Conservation (phyloP, 2,797 vertebrate genomes). For the Tenualosa ilisha region DNA sequence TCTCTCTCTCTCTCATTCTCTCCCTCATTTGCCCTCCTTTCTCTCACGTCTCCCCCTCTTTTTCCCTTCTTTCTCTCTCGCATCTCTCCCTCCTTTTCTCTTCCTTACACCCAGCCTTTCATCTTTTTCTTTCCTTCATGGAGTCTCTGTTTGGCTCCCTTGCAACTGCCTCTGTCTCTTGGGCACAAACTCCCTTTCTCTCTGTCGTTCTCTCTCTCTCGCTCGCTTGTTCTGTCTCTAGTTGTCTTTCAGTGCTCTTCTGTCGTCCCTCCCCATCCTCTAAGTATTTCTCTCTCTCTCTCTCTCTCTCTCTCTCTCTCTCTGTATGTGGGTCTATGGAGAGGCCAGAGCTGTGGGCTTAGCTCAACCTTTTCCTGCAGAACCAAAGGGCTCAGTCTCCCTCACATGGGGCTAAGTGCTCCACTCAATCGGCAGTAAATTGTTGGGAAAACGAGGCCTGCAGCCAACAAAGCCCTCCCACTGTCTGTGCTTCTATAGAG, state of each 20-base stretch:
- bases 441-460: constrained; percentile 67
- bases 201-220: not conserved
- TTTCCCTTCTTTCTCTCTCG: not conserved
- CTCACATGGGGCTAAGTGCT: constrained; percentile 73
- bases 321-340: constrained; percentile 21
- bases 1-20: not conserved
- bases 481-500: constrained; percentile 30
- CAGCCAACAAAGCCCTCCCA: constrained; percentile 50
- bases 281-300: constrained; percentile 26
- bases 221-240: not conserved
- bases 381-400: constrained; percentile 68
- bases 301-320: constrained; percentile 12
- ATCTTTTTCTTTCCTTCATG: not conserved
- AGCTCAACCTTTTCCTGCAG: constrained; percentile 78
- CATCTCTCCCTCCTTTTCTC: not conserved
- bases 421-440: constrained; percentile 72
- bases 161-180: constrained; percentile 24
- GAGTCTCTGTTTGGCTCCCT: not conserved
- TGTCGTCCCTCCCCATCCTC: not conserved
- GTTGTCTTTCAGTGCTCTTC: not conserved
- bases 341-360: constrained; percentile 65
- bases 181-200: constrained; percentile 34
- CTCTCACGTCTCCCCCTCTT: not conserved
- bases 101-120: not conserved
- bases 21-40: not conserved